phyloP scores from a whole-genome alignment of 2,113 vertebrate genomes.

The Orthonyx spaldingii region DNA sequence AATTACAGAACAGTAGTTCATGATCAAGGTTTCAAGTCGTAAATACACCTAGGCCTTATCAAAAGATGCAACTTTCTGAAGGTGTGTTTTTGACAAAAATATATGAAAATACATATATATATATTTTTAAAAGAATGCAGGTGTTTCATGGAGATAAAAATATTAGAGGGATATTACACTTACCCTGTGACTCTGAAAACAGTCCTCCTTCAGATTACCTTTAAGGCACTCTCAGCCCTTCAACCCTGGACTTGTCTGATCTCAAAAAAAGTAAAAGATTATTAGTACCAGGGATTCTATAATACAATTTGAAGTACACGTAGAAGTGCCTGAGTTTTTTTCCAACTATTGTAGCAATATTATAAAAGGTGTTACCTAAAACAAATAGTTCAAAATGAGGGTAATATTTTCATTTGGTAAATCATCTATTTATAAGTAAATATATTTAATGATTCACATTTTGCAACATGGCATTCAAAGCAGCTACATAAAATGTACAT shows the following conservation, averaged over 20 bases:
- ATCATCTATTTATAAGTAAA: background rate
- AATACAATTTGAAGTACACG: background rate
- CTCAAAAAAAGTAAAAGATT: background rate
- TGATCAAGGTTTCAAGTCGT: background rate
- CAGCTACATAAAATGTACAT: background rate
- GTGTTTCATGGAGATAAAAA: background rate
- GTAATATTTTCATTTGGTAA: background rate
- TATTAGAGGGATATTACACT: background rate
- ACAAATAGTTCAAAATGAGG: background rate
- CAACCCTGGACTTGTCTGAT: background rate
- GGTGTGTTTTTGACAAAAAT: background rate
- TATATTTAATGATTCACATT: background rate
- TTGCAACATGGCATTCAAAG: background rate
- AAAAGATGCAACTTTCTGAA: background rate
- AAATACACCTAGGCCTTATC: background rate
- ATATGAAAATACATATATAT: background rate
- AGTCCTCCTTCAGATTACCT: background rate
- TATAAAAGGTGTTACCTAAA: background rate
- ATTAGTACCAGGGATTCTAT: background rate
- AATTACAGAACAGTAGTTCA: background rate
- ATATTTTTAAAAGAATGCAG: background rate
- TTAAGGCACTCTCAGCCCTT: background rate
- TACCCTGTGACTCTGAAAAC: background rate
- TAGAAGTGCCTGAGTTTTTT: fast-evolving
- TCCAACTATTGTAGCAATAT: background rate